phyloP scores from a whole-genome alignment of 2,113 vertebrate genomes.

The Xenopus laevis region DNA sequence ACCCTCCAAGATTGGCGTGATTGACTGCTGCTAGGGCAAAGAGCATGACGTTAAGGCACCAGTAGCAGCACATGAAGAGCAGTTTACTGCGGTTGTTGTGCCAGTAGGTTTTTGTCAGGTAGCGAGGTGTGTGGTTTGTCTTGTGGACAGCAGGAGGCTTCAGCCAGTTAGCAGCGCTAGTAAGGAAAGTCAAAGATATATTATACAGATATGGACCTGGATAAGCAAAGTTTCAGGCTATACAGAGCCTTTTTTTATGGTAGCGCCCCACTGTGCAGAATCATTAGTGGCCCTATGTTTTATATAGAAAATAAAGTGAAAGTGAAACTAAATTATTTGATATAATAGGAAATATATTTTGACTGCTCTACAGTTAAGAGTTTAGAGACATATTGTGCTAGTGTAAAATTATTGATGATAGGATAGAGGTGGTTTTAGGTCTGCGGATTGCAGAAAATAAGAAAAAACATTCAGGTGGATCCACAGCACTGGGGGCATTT shows the following conservation, averaged over 20 bases:
- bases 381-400: too few species aligned
- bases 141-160: slow-evolving; percentile 58
- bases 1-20: slow-evolving; percentile 51
- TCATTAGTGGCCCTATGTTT: too few species aligned
- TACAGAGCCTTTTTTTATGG: too few species aligned
- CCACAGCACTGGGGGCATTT: too few species aligned
- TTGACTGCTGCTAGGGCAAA: slow-evolving; percentile 59
- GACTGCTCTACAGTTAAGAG: too few species aligned
- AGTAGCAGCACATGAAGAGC: slow-evolving; percentile 67
- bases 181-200: not conserved
- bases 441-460: too few species aligned
- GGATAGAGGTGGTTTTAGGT: too few species aligned
- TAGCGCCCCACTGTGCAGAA: too few species aligned
- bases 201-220: slow-evolving; percentile 62
- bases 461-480: too few species aligned
- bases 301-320: not conserved
- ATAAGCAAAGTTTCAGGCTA: not conserved
- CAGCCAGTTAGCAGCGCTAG: slow-evolving; percentile 80
- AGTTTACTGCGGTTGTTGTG: slow-evolving; percentile 73
- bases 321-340: too few species aligned
- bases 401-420: too few species aligned
- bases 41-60: slow-evolving; percentile 64
- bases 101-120: slow-evolving; percentile 69
- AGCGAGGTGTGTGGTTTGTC: slow-evolving; percentile 55
- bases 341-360: too few species aligned